phyloP scores from a whole-genome alignment of 2,888 invertebrate species.

The Drosophila anceps region DNA sequence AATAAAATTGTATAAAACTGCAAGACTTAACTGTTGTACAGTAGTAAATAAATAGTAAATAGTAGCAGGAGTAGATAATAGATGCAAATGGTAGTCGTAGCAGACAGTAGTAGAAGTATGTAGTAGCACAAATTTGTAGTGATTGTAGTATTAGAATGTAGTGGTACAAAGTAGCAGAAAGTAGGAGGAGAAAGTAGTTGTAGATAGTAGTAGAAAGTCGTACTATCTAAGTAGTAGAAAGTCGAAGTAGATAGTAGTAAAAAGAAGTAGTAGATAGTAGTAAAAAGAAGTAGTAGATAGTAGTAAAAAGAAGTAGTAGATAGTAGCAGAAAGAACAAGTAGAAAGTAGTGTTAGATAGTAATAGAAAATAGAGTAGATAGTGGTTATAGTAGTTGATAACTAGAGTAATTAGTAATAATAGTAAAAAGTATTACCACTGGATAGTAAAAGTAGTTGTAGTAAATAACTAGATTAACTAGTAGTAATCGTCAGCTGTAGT shows the following conservation, averaged over 20 bases:
- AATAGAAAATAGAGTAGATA: neutral
- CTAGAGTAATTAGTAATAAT: too few species aligned
- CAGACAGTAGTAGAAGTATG: neutral
- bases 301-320: neutral
- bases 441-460: too few species aligned
- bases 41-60: neutral
- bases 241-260: neutral
- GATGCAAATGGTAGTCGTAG: neutral
- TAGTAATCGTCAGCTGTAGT: too few species aligned
- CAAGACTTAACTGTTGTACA: rapidly evolving
- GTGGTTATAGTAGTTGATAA: too few species aligned
- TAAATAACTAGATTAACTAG: too few species aligned
- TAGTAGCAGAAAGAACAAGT: neutral
- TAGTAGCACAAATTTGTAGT: too few species aligned
- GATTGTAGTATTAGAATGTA: too few species aligned
- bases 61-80: neutral
- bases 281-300: too few species aligned
- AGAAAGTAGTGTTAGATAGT: neutral
- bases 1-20: neutral
- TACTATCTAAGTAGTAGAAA: neutral
- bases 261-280: neutral
- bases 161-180: neutral
- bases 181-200: neutral
- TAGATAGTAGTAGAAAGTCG: neutral
- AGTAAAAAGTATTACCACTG: too few species aligned